These are phyloP conservation scores for Notocelia uddmanniana DNA, from an alignment of 2,888 invertebrate species.

Conservation along the genomic window DNA sequence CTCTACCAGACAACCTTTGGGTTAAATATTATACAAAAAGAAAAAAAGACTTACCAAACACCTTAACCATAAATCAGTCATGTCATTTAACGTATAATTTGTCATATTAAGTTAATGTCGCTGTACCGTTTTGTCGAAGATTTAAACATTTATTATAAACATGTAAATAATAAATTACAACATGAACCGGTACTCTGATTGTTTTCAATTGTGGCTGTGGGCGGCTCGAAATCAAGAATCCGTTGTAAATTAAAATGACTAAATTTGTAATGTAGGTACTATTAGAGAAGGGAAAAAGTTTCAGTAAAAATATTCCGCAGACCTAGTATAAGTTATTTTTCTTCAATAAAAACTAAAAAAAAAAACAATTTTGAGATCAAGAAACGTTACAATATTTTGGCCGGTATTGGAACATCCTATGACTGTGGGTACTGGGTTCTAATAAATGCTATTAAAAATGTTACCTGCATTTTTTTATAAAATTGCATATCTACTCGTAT, in stretches of 20 bases:
- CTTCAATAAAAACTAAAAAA: too few relatives aligned
- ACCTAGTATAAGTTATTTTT: too few relatives aligned
- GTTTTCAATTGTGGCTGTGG: conserved; percentile 27
- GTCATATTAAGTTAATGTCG: conserved; percentile 11
- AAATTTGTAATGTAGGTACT: conserved; percentile 19
- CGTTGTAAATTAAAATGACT: conserved; percentile 28
- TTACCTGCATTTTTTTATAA: too few relatives aligned
- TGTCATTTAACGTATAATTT: conserved; percentile 15
- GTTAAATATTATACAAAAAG: too few relatives aligned
- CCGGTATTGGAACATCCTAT: too few relatives aligned
- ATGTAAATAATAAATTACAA: conserved; percentile 1
- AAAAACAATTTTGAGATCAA: too few relatives aligned
- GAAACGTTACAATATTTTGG: too few relatives aligned
- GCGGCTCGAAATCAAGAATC: conserved; percentile 18
- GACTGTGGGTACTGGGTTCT: too few relatives aligned
- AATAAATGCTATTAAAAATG: too few relatives aligned
- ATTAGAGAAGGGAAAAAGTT: conserved; percentile 5
- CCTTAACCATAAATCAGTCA: background rate
- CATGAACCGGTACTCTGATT: conserved; percentile 22
- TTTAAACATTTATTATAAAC: conserved; percentile 24
- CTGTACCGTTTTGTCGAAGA: conserved; percentile 9
- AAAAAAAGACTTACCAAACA: background rate
- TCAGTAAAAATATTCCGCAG: too few relatives aligned
- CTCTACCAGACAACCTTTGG: too few relatives aligned
- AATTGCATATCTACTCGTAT: too few relatives aligned